phyloP scores from a whole-genome alignment of 64 coral and sea anemone genomes.

The Stichodactyla helianthus region DNA sequence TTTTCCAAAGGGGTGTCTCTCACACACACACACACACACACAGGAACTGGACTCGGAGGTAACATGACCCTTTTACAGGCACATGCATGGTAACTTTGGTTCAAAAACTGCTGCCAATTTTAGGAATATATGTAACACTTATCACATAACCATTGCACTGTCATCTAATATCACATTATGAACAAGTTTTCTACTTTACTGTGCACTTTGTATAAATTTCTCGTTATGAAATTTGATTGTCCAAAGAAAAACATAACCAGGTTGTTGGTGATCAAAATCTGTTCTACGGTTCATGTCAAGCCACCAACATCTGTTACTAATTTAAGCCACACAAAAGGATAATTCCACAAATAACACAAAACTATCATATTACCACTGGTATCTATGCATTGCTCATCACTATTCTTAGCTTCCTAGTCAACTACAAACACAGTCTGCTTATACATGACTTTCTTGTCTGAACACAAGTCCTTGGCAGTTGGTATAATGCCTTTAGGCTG shows the following conservation, averaged over 20 bases:
- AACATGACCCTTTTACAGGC: too few species aligned
- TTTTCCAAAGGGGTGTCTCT: too few species aligned
- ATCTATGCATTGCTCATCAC: not conserved
- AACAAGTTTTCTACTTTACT: not conserved
- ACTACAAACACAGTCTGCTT: not conserved
- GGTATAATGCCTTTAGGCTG: not conserved
- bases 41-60: too few species aligned
- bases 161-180: too few species aligned
- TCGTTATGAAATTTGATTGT: not conserved
- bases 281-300: not conserved
- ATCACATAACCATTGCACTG: too few species aligned
- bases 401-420: not conserved
- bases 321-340: not conserved
- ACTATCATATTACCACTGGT: not conserved
- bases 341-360: not conserved
- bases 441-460: not conserved
- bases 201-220: not conserved
- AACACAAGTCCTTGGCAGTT: not conserved
- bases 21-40: too few species aligned
- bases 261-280: not conserved
- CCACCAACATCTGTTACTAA: not conserved
- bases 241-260: not conserved
- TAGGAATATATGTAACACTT: not conserved
- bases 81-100: too few species aligned
- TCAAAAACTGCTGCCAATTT: not conserved